Evolutionary conservation across 2,113 vertebrate species (phyloP), one percentile per base, ranked within the genome.

Genomic region (Sceloporus tristichus): DNA sequence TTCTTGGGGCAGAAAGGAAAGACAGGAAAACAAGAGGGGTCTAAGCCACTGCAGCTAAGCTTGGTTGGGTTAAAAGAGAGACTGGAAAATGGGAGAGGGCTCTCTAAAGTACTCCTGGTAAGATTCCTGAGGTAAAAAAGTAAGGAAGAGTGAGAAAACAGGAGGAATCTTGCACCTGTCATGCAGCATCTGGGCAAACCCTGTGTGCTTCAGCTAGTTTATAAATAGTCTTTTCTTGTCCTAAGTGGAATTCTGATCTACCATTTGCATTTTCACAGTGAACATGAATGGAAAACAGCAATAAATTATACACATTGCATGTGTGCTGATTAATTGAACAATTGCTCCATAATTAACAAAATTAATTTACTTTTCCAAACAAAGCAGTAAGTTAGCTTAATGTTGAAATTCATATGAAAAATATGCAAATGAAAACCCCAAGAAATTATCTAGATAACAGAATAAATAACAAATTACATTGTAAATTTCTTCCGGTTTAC

Each of bases 401-500:
- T 88, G 87, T 74, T 90, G 76, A 68, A 75, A 54, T 88, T 81
- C 59, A 84, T 34, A 42, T 86, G 27, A 84, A 74, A 87, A 79
- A 18, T 84, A n/a, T 88, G 18, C 79, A 78, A 88, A 82, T n/a
- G 89, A 93, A 89, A 7, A 74, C 94, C 54, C 77, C 89, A 90
- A 5, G 90, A 89, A 78, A 14, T 87, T 93, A 40, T 27, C 6
- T 89, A 56, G 88, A 94, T 92, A 29, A 79, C 68, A 48, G 66
- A 92, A 48, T 85, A 90, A 88, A 85, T 87, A 92, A 68, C 27
- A 93, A 87, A 78, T 93, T 94, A 89, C 10, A 80, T 88, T 95
- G 91, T 87, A 93, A 90, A 93, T 25, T 92, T 40, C 56, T 89
- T 96, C 73, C 89, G 92, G 89, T 93, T 95, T 88, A 90, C 76